Percentiles rank a stretch among this genome's conserved stretches.
phyloP scores from a whole-genome alignment of 2,888 invertebrate species.

The Drosophila tripunctata region DNA sequence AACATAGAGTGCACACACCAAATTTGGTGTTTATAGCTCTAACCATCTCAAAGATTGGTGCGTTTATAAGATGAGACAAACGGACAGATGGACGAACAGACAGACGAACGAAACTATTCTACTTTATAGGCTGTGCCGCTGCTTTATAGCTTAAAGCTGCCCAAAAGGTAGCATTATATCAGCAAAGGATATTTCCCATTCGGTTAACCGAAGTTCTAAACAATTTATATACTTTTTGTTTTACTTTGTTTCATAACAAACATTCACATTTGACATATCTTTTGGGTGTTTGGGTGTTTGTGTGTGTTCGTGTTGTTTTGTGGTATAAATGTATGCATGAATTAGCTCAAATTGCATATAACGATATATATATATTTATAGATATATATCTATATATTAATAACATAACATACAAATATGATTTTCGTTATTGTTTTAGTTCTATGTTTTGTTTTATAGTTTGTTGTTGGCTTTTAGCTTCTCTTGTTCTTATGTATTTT shows the following conservation, averaged over 20 bases:
- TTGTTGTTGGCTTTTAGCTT: conserved; percentile 60
- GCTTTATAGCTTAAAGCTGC: too few relatives aligned
- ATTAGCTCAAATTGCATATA: conserved; percentile 34
- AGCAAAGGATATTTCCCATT: conserved; percentile 40
- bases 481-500: conserved; percentile 22
- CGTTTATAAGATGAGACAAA: too few relatives aligned
- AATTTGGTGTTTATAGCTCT: too few relatives aligned
- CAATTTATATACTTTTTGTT: conserved; percentile 18
- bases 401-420: conserved; percentile 43
- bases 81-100: too few relatives aligned
- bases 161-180: conserved; percentile 18
- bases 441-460: conserved; percentile 22
- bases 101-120: too few relatives aligned
- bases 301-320: too few relatives aligned
- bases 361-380: conserved; percentile 40
- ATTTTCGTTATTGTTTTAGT: conserved; percentile 36
- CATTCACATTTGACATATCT: conserved; percentile 55
- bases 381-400: conserved; percentile 16
- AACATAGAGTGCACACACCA: too few relatives aligned
- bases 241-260: conserved; percentile 65
- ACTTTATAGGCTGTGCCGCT: too few relatives aligned
- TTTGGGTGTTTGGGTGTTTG: conserved; percentile 22
- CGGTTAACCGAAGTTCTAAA: conserved; percentile 30
- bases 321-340: conserved; percentile 19
- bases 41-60: too few relatives aligned